Base-by-base conservation (phyloP, 1,140 invertebrate species). In the Bombus ignitus region DNA sequence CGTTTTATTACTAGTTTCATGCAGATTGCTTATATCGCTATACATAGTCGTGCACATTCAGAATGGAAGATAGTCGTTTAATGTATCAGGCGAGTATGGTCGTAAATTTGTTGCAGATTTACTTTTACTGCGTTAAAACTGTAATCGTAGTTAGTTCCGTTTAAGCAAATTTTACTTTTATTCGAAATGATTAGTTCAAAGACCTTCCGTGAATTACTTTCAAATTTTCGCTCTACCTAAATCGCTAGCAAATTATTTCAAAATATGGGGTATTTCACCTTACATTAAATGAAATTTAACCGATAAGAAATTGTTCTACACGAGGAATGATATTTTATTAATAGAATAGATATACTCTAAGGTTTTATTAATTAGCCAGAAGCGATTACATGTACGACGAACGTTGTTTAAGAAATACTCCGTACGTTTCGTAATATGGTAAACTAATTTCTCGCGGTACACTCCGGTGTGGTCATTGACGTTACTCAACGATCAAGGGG, bases 401-500 rank as follows among this genome's bases (percentile, higher is more conserved):
- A 65, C 25, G 32, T 39, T 9, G 10, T n/a, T 28, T 65, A 65
- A 78, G 39, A 65, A 66, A 15, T 18, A 65, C 44, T 10, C 10
- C n/a, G 5, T 39, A 28, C 32, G 22, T 83, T 83, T 78, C 82
- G 74, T 66, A 71, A 59, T 47, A 70, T 32, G 47, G 18, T n/a
- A 6, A 25, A 35, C 5, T 5, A 84, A 71, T 47, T 84, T 77
- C 35, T 25, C 35, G 57, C 82, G 65, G 65, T 53, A n/a, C 13
- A n/a, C 42, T 44, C 35, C 44, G 22, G 35, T 59, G 82, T 59
- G 66, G 68, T 62, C 83, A 57, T 72, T 59, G 76, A 80, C 83
- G 68, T 80, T 80, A 73, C 57, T 44, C 83, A 73, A 80, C 76
- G 53, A 85, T 85, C 68, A 80, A 80, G 68, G 47, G 62, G 76